Evolutionary conservation across 2,113 vertebrate genomes (phyloP).

Genomic region (Bujurquina vittata): DNA sequence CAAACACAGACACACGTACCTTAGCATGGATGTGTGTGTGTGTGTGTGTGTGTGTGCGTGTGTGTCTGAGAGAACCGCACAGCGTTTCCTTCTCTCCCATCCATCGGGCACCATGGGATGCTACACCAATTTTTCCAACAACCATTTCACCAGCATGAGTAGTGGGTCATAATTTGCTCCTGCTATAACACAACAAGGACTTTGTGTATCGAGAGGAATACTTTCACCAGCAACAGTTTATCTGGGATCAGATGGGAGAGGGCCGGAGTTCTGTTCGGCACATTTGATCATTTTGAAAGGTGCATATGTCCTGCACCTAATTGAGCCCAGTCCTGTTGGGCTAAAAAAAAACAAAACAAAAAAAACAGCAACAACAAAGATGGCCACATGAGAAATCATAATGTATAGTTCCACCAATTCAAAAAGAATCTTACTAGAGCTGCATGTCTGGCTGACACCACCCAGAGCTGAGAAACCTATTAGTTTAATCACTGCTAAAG

Average conservation of each 20-base stretch:
- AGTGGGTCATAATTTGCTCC: not conserved
- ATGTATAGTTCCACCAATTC: not conserved
- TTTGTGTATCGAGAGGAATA: not conserved
- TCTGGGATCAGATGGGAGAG: conserved; percentile 8
- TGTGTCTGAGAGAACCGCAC: conserved; percentile 4
- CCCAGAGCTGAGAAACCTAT: not conserved
- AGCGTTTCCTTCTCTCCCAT: not conserved
- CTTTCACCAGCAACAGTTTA: conserved; percentile 62
- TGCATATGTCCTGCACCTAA: conserved; percentile 10
- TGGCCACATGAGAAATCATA: not conserved
- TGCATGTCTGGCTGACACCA: conserved; percentile 3
- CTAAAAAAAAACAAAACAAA: not conserved
- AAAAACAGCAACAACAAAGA: not conserved
- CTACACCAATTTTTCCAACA: not conserved
- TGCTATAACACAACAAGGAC: conserved; percentile 1
- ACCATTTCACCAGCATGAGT: conserved; percentile 25
- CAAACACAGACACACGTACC: not conserved
- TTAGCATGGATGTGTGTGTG: not conserved
- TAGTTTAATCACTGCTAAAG: conserved; percentile 2
- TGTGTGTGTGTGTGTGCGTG: not conserved
- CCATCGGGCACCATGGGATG: not conserved
- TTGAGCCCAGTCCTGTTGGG: not conserved
- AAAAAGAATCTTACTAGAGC: not conserved
- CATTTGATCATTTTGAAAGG: conserved; percentile 6
- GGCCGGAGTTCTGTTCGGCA: not conserved